Base-by-base conservation (phyloP, 2,797 vertebrate genomes). In the Enteromius trimaculatus region DNA sequence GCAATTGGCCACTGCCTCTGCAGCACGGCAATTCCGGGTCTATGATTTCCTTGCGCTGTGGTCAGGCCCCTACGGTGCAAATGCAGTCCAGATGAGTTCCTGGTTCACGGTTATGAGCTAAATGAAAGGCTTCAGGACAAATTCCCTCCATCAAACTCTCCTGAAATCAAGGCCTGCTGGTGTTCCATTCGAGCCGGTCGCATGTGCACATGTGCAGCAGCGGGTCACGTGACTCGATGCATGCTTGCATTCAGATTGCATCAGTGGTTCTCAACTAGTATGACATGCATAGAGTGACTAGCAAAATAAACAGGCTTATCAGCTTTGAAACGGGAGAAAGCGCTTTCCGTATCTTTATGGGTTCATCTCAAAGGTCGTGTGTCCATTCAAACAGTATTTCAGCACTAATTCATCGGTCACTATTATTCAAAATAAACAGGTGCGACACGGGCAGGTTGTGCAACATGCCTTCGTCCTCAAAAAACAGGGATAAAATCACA, bases 21-120 rank as follows among this genome's bases (percentile, higher is more conserved):
- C 88, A 92, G 89, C 89, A 89, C 93, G 93, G 92, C 87, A 92
- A 91, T 92, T 93, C 92, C 88, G 89, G 81, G 93, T 93, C 92
- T 92, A 93, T 91, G 92, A 87, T 92, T 93, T 92, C 92, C 90
- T 89, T 90, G 90, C 84, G 90, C 87, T 66, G 88, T 84, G 92
- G 94, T 91, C 88, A 93, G 93, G 89, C 51, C 71, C 84, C 89
- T 90, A 90, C 90, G 91, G 88, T 79, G 90, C 83, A 94, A 95
- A 93, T 86, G 75, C 91, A 90, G 92, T 81, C 92, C 90, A 93
- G 93, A 95, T 92, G 93, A 94, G 88, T 81, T 88, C 86, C 88
- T 81, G 89, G 87, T 91, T 90, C 92, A 90, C 71, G 89, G 47
- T 85, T 88, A 90, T 75, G 88, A 89, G 89, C 58, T 75, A 88